phyloP scores from a whole-genome alignment of 1,140 invertebrate species.

The Nasonia vitripennis region DNA sequence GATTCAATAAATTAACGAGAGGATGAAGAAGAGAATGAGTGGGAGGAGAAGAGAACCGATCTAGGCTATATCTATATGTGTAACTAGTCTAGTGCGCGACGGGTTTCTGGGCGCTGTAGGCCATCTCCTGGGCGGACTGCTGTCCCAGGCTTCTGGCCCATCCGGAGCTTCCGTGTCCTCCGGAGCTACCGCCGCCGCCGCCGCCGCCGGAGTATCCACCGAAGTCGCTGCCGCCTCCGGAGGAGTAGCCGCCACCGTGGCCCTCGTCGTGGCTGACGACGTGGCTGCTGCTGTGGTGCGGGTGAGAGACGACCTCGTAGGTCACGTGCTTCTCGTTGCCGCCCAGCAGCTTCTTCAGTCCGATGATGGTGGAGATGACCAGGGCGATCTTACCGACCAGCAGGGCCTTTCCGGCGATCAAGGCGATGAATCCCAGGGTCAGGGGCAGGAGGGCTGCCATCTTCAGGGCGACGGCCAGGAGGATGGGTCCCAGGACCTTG shows the following conservation, averaged over 20 bases:
- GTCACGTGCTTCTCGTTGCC: conserved; percentile 84
- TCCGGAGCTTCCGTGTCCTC: conserved; percentile 76
- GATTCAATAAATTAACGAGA: conserved; percentile 41
- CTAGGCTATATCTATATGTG: conserved; percentile 1
- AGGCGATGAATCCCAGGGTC: conserved; percentile 85
- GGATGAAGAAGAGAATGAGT: conserved; percentile 50
- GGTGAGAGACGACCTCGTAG: conserved; percentile 88
- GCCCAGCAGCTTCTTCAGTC: conserved; percentile 85
- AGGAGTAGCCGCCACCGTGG: conserved; percentile 76
- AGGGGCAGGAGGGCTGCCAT: conserved; percentile 85
- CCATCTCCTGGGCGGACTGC: conserved; percentile 81
- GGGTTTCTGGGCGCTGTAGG: conserved; percentile 84
- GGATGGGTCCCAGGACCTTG: conserved; percentile 85
- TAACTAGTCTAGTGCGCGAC: conserved; percentile 51
- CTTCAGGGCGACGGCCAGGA: conserved; percentile 85
- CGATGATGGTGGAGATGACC: conserved; percentile 87
- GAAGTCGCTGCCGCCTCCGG: conserved; percentile 73
- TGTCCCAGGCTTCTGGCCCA: conserved; percentile 82
- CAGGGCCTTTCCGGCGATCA: conserved; percentile 89
- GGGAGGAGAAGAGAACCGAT: conserved; percentile 55
- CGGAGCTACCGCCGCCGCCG: conserved; percentile 76
- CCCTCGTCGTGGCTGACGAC: conserved; percentile 79
- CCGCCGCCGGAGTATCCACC: conserved; percentile 75
- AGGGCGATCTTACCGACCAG: conserved; percentile 89
- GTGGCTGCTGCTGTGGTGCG: conserved; percentile 83